Base-by-base conservation (phyloP, 2,888 invertebrate genomes). In the Spodoptera picta region DNA sequence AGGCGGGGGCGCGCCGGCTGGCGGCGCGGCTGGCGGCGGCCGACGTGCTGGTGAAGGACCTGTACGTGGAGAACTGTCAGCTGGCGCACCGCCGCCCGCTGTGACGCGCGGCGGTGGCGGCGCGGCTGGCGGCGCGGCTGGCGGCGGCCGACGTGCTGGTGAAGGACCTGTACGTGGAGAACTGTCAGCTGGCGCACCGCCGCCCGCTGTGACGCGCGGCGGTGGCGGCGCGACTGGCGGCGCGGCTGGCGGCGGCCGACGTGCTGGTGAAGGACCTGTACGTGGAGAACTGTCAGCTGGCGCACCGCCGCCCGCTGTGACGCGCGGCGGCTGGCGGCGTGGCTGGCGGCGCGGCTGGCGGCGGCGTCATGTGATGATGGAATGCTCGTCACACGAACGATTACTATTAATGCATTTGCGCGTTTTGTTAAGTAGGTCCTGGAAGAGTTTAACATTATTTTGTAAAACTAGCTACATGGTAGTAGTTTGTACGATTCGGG, bases 61-160 rank as follows among this genome's bases (percentile, higher is more conserved):
- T 98, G 68, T 98, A 97, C 91, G 96, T 98, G 55, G 98, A 98
- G 91, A 98, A 98, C 93, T 96, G 98, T 58, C 97, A 97, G 88
- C 95, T 98, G 58, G 85, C 85, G 75, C 83, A 79, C 56, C 78
- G n/a, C n/a, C n/a, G n/a, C n/a, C n/a, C n/a, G n/a, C n/a, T n/a
- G n/a, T n/a, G n/a, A n/a, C n/a, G n/a, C n/a, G n/a, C n/a, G n/a
- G n/a, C n/a, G n/a, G n/a, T 14, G 14, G 14, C 14, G 14, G 14
- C 14, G 14, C 14, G 14, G 14, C 14, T 14, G 14, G 14, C 14
- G 14, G 14, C 14, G 14, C 14, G 14, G 14, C 14, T 14, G 14
- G 14, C 14, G 14, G 14, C 14, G 14, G 0, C 14, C 14, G 98
- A 98, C 89, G 87, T 97, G 81, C 94, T 98, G 50, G 97, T 97